Evolutionary conservation across 2,797 vertebrate species (phyloP), one percentile per base, ranked within the genome.

Genomic region (Erpetoichthys calabaricus): DNA sequence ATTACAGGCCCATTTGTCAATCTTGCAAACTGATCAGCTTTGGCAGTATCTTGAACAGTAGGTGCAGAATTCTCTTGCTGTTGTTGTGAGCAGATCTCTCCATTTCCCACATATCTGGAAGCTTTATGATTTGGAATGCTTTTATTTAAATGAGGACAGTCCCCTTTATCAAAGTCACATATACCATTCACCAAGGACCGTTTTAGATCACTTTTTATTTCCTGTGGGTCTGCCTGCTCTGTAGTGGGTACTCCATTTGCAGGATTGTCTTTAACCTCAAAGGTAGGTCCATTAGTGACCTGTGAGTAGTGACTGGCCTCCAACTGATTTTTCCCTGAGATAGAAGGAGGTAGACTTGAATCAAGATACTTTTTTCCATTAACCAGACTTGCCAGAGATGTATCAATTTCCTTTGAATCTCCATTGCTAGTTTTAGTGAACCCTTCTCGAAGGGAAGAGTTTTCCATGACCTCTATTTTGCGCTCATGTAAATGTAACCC

Each of bases 101-200:
- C 95, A 60, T 98, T 99, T 81, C 94, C 95, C 83, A 98, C 78
- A 80, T 91, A 92, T 87, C 93, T 99, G 90, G 91, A 98, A 97
- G 93, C 90, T 81, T 97, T 90, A 84, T 97, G 95, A 97, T 98
- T 99, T 90, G 94, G 93, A 98, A 98, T 97, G 94, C 89, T 98
- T 96, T 87, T 99, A 88, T 86, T 92, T 71, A 91, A 86, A 83
- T 90, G 87, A 76, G 86, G 84, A 72, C 87, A 85, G 69, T 92
- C 91, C 55, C 70, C 86, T 80, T 90, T 89, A 66, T 97, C 94
- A 83, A 92, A 91, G 91, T 97, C 96, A 86, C 93, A 98, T 72
- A 98, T 90, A 69, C 96, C 96, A 58, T 99, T 99, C 69, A 99
- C 84, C 52, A 98, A 81, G 68, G 89, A 84, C 83, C 89, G 94